These are phyloP conservation scores for Corythornis madagascariensis DNA, from an alignment of 2,113 vertebrate species.

Conservation along the genomic window DNA sequence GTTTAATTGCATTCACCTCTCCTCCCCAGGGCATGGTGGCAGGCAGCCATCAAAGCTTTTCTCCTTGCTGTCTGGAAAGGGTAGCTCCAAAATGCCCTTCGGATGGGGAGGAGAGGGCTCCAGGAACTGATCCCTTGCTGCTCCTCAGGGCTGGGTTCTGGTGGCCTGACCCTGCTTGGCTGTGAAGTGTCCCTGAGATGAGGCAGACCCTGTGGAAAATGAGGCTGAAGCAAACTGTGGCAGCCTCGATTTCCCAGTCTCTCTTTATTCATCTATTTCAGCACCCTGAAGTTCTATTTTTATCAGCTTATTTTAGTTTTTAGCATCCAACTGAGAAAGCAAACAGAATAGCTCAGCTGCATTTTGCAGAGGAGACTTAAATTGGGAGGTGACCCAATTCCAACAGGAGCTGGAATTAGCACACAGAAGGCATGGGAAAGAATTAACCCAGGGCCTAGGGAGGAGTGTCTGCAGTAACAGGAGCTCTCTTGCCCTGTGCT, in stretches of 20 bases:
- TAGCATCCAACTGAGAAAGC: neutral
- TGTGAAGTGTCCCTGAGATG: neutral
- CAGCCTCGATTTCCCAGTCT: neutral
- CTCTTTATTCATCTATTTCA: neutral
- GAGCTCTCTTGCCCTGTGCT: neutral
- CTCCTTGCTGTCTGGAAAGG: neutral
- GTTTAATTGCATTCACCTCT: neutral
- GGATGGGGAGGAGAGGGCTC: neutral
- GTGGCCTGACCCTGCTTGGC: neutral
- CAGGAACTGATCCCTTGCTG: neutral
- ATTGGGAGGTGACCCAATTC: conserved; percentile 33
- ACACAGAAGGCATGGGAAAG: neutral
- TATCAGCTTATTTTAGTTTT: neutral
- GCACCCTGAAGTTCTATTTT: conserved; percentile 1
- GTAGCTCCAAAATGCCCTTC: neutral
- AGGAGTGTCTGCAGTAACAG: neutral
- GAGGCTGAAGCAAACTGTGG: neutral
- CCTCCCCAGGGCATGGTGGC: neutral
- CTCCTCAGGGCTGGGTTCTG: neutral
- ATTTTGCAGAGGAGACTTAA: conserved; percentile 8
- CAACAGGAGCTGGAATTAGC: neutral
- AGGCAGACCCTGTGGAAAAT: neutral
- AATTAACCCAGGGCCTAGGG: neutral
- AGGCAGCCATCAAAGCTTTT: neutral
- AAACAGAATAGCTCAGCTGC: neutral